Evolutionary conservation across 2,797 vertebrate genomes (phyloP).

Genomic region (Pangasius macronema): DNA sequence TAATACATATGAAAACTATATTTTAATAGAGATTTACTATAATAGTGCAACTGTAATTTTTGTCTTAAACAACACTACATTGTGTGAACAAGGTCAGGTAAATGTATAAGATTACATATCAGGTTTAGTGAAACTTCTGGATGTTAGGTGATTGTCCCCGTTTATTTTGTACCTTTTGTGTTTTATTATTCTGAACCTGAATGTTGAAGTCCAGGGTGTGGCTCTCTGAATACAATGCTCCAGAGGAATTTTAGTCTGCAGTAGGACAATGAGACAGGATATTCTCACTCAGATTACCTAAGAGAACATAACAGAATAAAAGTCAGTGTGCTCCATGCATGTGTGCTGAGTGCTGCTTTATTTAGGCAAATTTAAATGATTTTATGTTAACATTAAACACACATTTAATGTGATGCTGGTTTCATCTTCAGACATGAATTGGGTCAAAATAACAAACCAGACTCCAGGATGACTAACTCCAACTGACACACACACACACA

Average conservation of each 20-base stretch:
- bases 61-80: not conserved
- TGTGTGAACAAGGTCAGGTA: not conserved
- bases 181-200: not conserved
- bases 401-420: not conserved
- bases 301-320: not conserved
- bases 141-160: not conserved
- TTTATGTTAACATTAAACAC: not conserved
- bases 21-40: not conserved
- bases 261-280: conserved; percentile 19
- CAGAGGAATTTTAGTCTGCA: conserved; percentile 17
- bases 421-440: not conserved
- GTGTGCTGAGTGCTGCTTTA: not conserved
- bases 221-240: not conserved
- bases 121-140: not conserved
- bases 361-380: not conserved
- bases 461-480: not conserved
- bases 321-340: not conserved
- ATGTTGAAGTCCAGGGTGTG: not conserved
- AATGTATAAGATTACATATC: not conserved
- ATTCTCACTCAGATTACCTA: no score
- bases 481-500: not conserved
- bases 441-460: not conserved
- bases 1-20: not conserved
- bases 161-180: not conserved
- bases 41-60: not conserved